Evolutionary conservation across 2,888 invertebrate genomes (phyloP).

Genomic region (Cryptosula pallasiana): DNA sequence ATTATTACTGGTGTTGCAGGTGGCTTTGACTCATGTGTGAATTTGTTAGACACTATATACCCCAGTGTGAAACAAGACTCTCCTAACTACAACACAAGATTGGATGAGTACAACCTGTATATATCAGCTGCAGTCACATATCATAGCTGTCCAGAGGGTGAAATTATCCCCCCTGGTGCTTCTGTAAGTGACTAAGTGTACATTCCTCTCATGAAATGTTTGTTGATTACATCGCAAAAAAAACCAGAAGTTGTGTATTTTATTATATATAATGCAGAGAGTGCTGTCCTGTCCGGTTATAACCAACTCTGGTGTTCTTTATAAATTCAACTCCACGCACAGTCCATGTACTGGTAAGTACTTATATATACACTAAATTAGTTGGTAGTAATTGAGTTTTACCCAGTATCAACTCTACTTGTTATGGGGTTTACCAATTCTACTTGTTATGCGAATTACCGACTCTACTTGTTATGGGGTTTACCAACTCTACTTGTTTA

Average conservation of each 20-base stretch:
- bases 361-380: no score
- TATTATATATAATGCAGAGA: neutral
- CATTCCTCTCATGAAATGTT: no score
- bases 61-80: neutral
- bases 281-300: neutral
- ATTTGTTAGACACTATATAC: neutral
- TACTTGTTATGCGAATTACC: no score
- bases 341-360: neutral
- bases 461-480: no score
- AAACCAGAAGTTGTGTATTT: no score
- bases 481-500: no score
- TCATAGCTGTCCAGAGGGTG: neutral
- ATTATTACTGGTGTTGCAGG: no score
- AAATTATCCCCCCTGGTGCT: neutral
- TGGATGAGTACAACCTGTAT: neutral
- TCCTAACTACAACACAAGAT: neutral
- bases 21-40: neutral
- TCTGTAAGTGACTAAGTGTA: neutral
- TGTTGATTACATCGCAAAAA: no score
- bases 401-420: no score
- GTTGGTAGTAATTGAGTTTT: no score
- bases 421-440: no score
- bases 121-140: neutral
- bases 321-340: neutral
- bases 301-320: neutral